Conservation (phyloP, 1,140 invertebrate genomes). For the Anoplolepis gracilipes region DNA sequence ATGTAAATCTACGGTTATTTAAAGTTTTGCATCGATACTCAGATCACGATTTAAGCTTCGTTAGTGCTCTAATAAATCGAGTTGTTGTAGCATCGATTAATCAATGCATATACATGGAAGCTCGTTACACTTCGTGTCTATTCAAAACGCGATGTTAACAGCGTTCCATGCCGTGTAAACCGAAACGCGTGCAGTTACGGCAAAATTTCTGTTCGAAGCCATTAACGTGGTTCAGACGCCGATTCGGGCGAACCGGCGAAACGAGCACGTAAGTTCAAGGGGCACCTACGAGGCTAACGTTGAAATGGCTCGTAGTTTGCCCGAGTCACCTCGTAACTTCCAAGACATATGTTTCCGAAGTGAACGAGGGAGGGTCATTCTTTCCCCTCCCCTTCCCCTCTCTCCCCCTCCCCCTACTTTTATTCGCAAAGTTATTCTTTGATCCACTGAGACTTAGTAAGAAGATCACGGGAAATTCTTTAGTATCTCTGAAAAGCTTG, state of each 20-base stretch:
- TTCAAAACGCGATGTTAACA: constrained; percentile 58
- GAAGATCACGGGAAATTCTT: constrained; percentile 32
- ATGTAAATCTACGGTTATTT: constrained; percentile 22
- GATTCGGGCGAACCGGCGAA: not conserved
- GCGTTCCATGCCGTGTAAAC: constrained; percentile 38
- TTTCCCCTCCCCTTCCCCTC: not conserved
- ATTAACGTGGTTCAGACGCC: constrained; percentile 28
- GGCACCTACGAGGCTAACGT: constrained; percentile 41
- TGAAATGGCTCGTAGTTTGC: constrained; percentile 39
- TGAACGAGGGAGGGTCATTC: constrained; percentile 24
- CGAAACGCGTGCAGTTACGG: constrained; percentile 42
- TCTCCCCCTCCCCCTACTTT: no score
- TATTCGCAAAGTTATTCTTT: constrained; percentile 45
- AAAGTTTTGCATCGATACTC: constrained; percentile 28
- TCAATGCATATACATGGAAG: constrained; percentile 42
- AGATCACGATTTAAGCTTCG: constrained; percentile 59
- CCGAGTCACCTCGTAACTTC: constrained; percentile 20
- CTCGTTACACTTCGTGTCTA: constrained; percentile 51
- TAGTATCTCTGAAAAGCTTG: constrained; percentile 12
- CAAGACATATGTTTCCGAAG: constrained; percentile 31
- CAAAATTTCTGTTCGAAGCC: constrained; percentile 40
- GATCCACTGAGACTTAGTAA: constrained; percentile 37
- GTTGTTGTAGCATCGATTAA: constrained; percentile 57
- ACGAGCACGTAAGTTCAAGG: constrained; percentile 39
- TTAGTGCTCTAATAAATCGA: constrained; percentile 57